Percentiles rank a stretch among this genome's conserved stretches.
Evolutionary conservation across 2,113 vertebrate genomes (phyloP).

Genomic region (Argyrosomus japonicus): DNA sequence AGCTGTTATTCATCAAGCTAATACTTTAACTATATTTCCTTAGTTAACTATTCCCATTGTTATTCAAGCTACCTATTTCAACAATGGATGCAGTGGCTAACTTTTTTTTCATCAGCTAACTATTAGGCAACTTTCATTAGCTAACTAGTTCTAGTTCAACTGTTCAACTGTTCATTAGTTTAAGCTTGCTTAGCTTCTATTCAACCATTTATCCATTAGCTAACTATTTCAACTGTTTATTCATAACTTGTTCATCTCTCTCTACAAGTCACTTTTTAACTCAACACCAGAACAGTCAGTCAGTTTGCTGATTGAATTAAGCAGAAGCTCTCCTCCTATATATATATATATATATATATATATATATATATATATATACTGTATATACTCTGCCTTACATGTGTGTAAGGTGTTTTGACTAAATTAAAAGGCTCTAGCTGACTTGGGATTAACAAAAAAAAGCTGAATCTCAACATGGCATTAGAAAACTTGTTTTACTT

Average conservation of each 20-base stretch:
- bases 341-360: neutral
- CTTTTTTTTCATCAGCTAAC: neutral
- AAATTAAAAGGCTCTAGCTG: no score
- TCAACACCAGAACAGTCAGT: neutral
- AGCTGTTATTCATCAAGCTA: neutral
- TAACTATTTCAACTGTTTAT: neutral
- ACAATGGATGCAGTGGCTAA: neutral
- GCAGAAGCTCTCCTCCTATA: neutral
- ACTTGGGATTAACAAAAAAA: neutral
- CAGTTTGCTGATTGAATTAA: neutral
- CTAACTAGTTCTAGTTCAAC: neutral
- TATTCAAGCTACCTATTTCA: neutral
- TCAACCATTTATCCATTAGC: neutral
- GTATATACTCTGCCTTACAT: neutral
- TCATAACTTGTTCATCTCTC: neutral
- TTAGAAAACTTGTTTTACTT: neutral
- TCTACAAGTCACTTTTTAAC: neutral
- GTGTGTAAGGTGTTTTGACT: no score
- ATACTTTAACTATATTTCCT: no score
- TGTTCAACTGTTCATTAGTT: neutral
- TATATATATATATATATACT: neutral
- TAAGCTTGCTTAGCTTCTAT: neutral
- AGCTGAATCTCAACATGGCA: neutral
- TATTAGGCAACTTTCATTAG: neutral
- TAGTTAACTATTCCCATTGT: neutral